Evolutionary conservation across 2,888 invertebrate genomes (phyloP).

Genomic region (Augochlorella aurata): DNA sequence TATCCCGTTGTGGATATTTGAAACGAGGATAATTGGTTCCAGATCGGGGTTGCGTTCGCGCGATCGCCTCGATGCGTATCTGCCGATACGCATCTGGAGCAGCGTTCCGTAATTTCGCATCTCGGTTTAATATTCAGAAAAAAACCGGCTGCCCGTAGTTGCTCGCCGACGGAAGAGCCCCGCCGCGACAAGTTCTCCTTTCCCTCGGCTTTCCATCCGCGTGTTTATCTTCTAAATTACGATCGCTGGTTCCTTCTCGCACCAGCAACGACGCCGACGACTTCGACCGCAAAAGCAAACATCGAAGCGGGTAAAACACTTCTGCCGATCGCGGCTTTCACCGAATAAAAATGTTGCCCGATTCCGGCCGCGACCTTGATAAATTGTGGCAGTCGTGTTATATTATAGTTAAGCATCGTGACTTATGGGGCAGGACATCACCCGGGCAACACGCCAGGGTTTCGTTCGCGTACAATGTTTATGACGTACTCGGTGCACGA

Average conservation of each 20-base stretch:
- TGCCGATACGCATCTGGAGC: conserved; percentile 58
- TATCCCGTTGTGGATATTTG: conserved; percentile 60
- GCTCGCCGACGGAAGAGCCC: conserved; percentile 30
- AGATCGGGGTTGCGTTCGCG: conserved; percentile 60
- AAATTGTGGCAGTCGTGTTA: conserved; percentile 57
- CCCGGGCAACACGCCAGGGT: conserved; percentile 30
- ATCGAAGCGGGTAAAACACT: not conserved
- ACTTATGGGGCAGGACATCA: conserved; percentile 61
- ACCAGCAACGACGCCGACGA: not conserved
- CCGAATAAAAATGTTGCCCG: conserved; percentile 38
- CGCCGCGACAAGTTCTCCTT: conserved; percentile 35
- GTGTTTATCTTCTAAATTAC: conserved; percentile 64
- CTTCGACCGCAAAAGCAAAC: not conserved
- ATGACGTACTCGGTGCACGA: conserved; percentile 4
- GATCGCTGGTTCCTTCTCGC: conserved; percentile 24
- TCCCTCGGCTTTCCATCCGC: conserved; percentile 37
- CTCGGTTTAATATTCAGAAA: conserved; percentile 66
- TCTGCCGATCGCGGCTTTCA: conserved; percentile 15
- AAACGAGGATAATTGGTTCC: conserved; percentile 65
- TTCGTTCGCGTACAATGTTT: conserved; percentile 30
- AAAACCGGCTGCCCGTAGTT: conserved; percentile 41
- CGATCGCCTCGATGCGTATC: conserved; percentile 60
- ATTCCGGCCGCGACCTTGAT: conserved; percentile 50
- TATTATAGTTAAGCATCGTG: conserved; percentile 55
- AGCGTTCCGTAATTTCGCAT: conserved; percentile 46